Conservation (phyloP, 2,888 invertebrate species). For the Habroteleia sp. region DNA sequence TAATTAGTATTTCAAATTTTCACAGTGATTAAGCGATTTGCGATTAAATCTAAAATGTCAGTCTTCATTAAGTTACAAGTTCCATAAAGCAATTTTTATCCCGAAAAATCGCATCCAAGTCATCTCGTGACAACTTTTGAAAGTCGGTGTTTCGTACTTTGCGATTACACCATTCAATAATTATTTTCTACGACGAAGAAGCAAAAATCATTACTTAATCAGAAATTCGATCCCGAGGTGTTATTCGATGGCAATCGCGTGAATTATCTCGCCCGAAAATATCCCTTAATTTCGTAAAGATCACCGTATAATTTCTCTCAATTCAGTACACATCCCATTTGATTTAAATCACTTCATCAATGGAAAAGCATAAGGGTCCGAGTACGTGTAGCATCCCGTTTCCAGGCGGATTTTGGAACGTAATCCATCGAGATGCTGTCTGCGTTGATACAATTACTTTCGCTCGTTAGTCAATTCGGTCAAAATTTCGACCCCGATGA, state of each 20-base stretch:
- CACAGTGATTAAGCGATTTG: slow-evolving; percentile 56
- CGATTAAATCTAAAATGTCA: slow-evolving; percentile 50
- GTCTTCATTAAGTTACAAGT: slow-evolving; percentile 48
- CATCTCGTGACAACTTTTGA: slow-evolving; percentile 22
- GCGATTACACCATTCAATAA: neutral
- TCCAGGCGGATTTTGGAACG: slow-evolving; percentile 31
- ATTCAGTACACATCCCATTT: slow-evolving; percentile 49
- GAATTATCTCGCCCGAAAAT: neutral
- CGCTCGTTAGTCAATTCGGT: slow-evolving; percentile 63
- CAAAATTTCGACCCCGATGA: slow-evolving; percentile 63
- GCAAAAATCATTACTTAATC: neutral
- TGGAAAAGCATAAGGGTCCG: slow-evolving; percentile 37
- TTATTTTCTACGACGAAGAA: slow-evolving; percentile 3
- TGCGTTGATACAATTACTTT: slow-evolving; percentile 64
- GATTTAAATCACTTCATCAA: slow-evolving; percentile 44
- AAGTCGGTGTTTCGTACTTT: neutral
- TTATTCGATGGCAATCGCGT: no score
- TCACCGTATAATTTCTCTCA: slow-evolving; percentile 13
- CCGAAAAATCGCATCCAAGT: slow-evolving; percentile 26
- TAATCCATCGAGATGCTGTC: slow-evolving; percentile 52
- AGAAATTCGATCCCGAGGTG: no score
- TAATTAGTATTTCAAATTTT: slow-evolving; percentile 60
- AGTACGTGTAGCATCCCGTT: slow-evolving; percentile 36
- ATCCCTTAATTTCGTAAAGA: neutral
- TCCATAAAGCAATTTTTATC: slow-evolving; percentile 18